Evolutionary conservation across 2,888 invertebrate species (phyloP), one percentile per base, ranked within the genome.

Genomic region (Chalcosyrphus nemorum): DNA sequence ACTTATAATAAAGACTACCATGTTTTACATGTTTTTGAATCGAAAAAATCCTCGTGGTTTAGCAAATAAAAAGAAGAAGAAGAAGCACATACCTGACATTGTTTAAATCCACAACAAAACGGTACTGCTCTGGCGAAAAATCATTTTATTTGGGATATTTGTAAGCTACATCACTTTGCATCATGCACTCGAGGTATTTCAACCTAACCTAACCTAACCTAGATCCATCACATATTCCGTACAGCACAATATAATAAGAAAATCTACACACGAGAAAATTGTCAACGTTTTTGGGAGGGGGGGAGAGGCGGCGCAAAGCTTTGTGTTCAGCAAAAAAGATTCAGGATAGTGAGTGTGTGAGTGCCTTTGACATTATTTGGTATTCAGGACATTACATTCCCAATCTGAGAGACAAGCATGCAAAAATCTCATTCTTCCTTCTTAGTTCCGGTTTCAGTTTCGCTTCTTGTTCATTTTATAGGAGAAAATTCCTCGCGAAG

Each of bases 381-480:
- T 84, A 84, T 84, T 84, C 84, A 84, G 84, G 70, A 43, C 84
- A 84, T 84, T 74, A 84, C 84, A 84, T 84, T 70, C 65, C 65
- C 84, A 84, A 78, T 84, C 78, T 70, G 65, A 68, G 78, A 78
- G 84, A 84, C 84, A 84, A 78, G 84, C 84, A 84, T 84, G 84
- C 78, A 78, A 84, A 78, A 84, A 84, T 84, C 84, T 57, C 74
- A 74, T 84, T 78, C 74, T 84, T 78, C 41, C 82, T 35, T 57
- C 41, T 57, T 35, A 50, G 72, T 74, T 66, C 72, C 70, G 72
- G 72, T 63, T 82, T 77, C 54, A 82, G 82, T 56, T 72, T 68
- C 50, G 66, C 52, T 61, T 70, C 59, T 43, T 32, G 66, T 66
- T 68, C 57, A 38, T 77, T 59, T 77, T 77, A 63, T 65, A 76